Evolutionary conservation across 1,140 invertebrate species (phyloP), one percentile per base, ranked within the genome.

Genomic region (Ceratina japonica): DNA sequence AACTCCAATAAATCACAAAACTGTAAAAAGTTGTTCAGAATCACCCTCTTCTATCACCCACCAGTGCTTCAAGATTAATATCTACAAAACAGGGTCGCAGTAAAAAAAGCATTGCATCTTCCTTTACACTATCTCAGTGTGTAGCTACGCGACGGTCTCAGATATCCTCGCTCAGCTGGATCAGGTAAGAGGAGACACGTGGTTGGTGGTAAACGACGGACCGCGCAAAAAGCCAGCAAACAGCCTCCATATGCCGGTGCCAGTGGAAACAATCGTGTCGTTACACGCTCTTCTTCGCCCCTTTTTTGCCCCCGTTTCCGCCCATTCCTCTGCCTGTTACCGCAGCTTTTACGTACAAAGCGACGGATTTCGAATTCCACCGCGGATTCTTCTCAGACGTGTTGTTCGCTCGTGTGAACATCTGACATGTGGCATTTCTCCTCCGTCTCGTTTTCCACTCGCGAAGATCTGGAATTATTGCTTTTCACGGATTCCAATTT

Each of bases 401-500:
- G 8, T 27, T 51, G 22, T 5, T 20, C 15, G 15, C 7, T 44
- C 31, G 49, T 27, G 37, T 15, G 2, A 20, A 20, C 20, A 20
- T 12, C 64, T 18, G 44, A 61, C 74, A 61, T 44, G 37, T 52
- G 20, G 7, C 5, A 16, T n/a, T 4, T 12, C 54, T 54, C 20
- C 49, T 62, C 52, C 22, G 20, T 3, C 75, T n/a, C 15, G 4
- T 15, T 18, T 15, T 22, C 16, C 58, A 8, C 10, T n/a, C 4
- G 5, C 37, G 37, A 44, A 44, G 2, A 44, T 44, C 37, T 52
- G 27, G 62, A 72, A 79, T 80, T 82, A 82, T 82, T 31, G 51
- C 79, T 62, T 68, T 86, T 80, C 83, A 77, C 75, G 79, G 82
- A 85, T 76, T 80, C 72, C 73, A 75, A 49, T 66, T 85, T 85